phyloP scores from a whole-genome alignment of 2,797 vertebrate species.

The Enteromius radiatus region DNA sequence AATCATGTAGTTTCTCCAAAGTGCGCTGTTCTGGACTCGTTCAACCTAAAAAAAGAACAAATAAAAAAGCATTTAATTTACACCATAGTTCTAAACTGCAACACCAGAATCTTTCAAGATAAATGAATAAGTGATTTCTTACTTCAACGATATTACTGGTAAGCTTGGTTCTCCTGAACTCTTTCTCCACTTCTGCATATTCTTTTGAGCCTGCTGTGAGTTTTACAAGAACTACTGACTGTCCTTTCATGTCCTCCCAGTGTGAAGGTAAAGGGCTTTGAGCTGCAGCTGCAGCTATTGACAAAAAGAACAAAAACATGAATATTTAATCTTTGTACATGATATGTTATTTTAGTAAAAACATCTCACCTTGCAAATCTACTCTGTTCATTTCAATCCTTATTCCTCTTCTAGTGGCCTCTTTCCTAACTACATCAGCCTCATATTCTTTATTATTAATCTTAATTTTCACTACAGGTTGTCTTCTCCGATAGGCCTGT shows the following conservation, averaged over 20 bases:
- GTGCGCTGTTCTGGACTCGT: conserved; percentile 70
- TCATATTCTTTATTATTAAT: conserved; percentile 67
- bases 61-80: too few relatives aligned
- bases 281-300: conserved; percentile 6
- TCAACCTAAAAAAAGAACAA: conserved; percentile 74
- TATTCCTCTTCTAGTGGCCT: neutral
- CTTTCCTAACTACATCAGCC: conserved; percentile 43
- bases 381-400: conserved; percentile 64
- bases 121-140: too few relatives aligned
- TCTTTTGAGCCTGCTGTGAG: conserved; percentile 42
- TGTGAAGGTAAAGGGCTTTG: conserved; percentile 53
- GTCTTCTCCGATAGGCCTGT: conserved; percentile 67
- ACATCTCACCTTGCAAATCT: conserved; percentile 64
- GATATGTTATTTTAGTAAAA: neutral
- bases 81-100: too few relatives aligned
- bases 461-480: conserved; percentile 49
- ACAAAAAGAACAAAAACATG: too few relatives aligned
- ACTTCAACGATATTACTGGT: conserved; percentile 58
- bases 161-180: conserved; percentile 47
- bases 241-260: conserved; percentile 71
- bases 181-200: conserved; percentile 54
- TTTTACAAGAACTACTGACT: conserved; percentile 43
- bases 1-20: conserved; percentile 75
- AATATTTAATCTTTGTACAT: too few relatives aligned
- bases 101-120: too few relatives aligned